Percentiles rank a stretch among this genome's conserved stretches.
Evolutionary conservation across 2,113 vertebrate species (phyloP).

Genomic region (Nettapus auritus): DNA sequence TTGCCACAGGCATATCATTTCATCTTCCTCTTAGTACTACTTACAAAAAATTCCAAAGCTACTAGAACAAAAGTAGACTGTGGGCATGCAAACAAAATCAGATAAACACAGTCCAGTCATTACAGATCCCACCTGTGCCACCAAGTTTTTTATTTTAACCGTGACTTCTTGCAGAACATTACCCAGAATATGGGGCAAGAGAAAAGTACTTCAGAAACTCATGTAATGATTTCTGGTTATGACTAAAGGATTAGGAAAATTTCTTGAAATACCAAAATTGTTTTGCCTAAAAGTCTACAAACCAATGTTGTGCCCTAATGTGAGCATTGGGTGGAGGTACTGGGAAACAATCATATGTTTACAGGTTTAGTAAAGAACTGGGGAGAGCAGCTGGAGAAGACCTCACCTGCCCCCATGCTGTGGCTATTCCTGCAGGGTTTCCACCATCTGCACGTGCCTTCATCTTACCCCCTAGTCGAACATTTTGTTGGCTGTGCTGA

Average conservation of each 20-base stretch:
- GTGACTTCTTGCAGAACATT: neutral
- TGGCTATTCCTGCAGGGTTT: neutral
- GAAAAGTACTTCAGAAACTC: neutral
- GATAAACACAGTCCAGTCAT: neutral
- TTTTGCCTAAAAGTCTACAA: neutral
- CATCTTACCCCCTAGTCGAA: neutral
- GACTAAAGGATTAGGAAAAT: neutral
- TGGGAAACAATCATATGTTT: neutral
- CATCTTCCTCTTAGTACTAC: neutral
- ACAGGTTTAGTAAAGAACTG: neutral
- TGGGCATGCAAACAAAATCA: neutral
- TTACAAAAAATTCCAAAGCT: neutral
- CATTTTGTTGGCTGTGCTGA: neutral
- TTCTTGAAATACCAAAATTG: neutral
- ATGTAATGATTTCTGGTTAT: neutral
- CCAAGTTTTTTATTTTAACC: neutral
- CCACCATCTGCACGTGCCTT: neutral
- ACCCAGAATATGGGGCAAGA: neutral
- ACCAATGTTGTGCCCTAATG: accelerated
- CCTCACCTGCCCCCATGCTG: neutral
- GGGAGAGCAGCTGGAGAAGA: neutral
- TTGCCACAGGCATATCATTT: neutral
- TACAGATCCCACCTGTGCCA: neutral
- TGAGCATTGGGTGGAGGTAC: neutral
- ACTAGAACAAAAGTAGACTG: neutral